A percentile compares a stretch with the other conserved stretches of the same genome.
Conservation (phyloP, 2,113 vertebrate species). For the Panthera uncia region DNA sequence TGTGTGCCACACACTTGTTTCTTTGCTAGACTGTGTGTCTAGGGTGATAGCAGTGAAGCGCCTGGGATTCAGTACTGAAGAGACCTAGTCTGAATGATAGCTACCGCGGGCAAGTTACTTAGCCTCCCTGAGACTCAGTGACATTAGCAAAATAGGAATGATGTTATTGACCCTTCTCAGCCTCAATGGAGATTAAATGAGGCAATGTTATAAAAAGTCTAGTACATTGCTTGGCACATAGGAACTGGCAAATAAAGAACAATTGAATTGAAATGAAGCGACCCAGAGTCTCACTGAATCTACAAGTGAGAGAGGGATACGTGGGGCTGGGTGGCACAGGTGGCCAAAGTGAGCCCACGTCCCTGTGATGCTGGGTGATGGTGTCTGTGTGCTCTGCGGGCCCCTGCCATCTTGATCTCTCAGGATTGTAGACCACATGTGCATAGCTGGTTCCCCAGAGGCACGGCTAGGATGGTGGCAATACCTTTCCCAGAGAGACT, state of each 20-base stretch:
- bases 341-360: neutral
- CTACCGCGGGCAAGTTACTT: neutral
- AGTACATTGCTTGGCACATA: neutral
- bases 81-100: neutral
- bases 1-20: neutral
- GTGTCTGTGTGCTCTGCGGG: rapidly evolving
- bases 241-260: neutral
- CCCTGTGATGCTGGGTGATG: rapidly evolving
- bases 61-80: neutral
- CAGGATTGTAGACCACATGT: rapidly evolving
- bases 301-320: neutral
- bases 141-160: neutral
- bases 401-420: too few species aligned
- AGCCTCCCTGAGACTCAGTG: neutral
- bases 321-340: too few species aligned
- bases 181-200: neutral
- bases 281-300: neutral
- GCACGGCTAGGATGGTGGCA: neutral
- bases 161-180: neutral
- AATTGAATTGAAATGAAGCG: neutral
- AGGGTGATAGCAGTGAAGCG: neutral
- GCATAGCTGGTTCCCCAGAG: neutral
- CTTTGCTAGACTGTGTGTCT: neutral
- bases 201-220: neutral
- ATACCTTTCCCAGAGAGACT: neutral